A percentile compares a stretch with the other conserved stretches of the same genome.
Evolutionary conservation across 2,888 invertebrate genomes (phyloP).

Genomic region (Idaea biselata): DNA sequence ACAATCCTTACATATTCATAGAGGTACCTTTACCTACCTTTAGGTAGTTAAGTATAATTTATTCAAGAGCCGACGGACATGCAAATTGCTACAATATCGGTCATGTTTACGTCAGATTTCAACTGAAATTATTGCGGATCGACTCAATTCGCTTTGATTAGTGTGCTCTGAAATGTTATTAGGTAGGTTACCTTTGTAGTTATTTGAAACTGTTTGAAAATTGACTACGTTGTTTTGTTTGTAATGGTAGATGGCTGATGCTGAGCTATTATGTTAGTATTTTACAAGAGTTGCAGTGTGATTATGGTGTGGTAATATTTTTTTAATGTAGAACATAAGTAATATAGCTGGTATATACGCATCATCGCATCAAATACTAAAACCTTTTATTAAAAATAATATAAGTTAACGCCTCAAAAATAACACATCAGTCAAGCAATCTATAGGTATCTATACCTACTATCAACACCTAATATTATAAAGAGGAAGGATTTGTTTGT

Average conservation of each 20-base stretch:
- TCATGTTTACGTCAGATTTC: slow-evolving; percentile 78
- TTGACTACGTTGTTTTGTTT: not conserved
- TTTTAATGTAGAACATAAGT: too few species aligned
- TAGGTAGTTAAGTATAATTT: slow-evolving; percentile 48
- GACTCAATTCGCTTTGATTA: slow-evolving; percentile 50
- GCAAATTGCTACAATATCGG: slow-evolving; percentile 79
- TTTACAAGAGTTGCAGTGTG: too few species aligned
- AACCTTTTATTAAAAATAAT: too few species aligned
- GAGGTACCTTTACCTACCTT: slow-evolving; percentile 66
- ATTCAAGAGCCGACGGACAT: slow-evolving; percentile 76
- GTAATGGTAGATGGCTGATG: not conserved
- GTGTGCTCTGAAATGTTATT: slow-evolving; percentile 42
- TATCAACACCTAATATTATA: too few species aligned
- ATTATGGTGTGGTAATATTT: slow-evolving; percentile 2
- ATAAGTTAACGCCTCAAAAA: too few species aligned
- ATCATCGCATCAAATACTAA: too few species aligned
- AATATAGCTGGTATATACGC: too few species aligned
- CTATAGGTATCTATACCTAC: too few species aligned
- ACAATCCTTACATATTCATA: slow-evolving; percentile 80
- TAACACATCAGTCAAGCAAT: too few species aligned
- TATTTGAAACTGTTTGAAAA: slow-evolving; percentile 17
- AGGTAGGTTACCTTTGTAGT: slow-evolving; percentile 20
- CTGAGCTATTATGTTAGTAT: not conserved
- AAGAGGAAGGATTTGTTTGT: too few species aligned
- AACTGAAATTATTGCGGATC: slow-evolving; percentile 75